Conservation (phyloP, 2,113 vertebrate genomes). For the Ochotona curzoniae region DNA sequence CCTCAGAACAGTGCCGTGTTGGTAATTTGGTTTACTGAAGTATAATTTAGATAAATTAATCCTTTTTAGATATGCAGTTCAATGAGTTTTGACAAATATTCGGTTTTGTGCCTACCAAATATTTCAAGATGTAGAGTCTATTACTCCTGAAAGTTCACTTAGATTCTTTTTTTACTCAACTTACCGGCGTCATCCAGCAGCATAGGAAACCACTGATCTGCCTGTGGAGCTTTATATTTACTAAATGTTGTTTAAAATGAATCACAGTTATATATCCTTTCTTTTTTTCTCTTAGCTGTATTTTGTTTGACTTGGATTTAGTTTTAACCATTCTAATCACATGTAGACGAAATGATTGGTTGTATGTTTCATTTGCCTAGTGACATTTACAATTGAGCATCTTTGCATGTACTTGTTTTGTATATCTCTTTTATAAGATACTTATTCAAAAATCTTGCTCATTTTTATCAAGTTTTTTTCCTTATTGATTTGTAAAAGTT, state of each 20-base stretch:
- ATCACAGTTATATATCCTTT: background rate
- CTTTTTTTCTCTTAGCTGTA: background rate
- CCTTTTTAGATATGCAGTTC: background rate
- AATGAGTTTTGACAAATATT: constrained; percentile 29
- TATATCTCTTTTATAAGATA: background rate
- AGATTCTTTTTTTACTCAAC: background rate
- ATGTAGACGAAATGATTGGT: background rate
- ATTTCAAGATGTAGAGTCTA: background rate
- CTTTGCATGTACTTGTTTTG: background rate
- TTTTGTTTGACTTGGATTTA: constrained; percentile 23
- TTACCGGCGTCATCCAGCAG: background rate
- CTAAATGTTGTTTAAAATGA: background rate
- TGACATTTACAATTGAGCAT: background rate
- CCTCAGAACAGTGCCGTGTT: constrained; percentile 24
- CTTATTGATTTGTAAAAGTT: background rate
- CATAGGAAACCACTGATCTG: background rate
- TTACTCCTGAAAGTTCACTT: background rate
- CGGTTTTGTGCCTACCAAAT: constrained; percentile 7
- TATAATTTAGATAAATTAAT: constrained; percentile 39
- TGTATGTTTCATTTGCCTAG: background rate
- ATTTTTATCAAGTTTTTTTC: constrained; percentile 21
- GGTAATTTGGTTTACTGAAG: constrained; percentile 40
- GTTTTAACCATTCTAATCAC: background rate
- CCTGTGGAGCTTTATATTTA: background rate
- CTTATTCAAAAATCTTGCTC: background rate